Evolutionary conservation across 1,140 invertebrate species (phyloP).

Genomic region (Grapholita molesta): DNA sequence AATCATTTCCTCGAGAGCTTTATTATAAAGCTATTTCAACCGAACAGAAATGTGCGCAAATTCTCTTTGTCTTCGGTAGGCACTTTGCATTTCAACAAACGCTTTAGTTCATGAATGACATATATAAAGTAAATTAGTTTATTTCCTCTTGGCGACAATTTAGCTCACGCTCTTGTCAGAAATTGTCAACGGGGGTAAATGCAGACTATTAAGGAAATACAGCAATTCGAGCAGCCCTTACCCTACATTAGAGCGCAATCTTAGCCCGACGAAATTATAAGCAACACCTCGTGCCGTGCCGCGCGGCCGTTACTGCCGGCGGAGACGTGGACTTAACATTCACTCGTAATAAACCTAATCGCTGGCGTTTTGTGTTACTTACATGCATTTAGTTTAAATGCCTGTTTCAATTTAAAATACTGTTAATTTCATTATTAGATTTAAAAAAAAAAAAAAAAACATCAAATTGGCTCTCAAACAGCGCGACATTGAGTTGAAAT

Average conservation of each 20-base stretch:
- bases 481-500: no score
- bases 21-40: neutral
- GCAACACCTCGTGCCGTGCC: constrained; percentile 72
- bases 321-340: constrained; percentile 37
- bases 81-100: constrained; percentile 43
- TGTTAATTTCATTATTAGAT: no score
- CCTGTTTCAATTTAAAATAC: no score
- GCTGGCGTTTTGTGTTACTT: neutral
- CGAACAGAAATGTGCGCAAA: neutral
- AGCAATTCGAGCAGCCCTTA: constrained; percentile 72
- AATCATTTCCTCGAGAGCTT: neutral
- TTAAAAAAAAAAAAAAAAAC: no score
- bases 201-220: constrained; percentile 77
- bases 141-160: constrained; percentile 74
- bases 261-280: constrained; percentile 73
- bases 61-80: constrained; percentile 23
- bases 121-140: constrained; percentile 74
- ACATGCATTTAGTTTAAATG: neutral
- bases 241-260: constrained; percentile 72
- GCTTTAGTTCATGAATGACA: constrained; percentile 56
- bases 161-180: constrained; percentile 72
- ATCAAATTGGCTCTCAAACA: no score
- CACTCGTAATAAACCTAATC: neutral
- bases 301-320: constrained; percentile 42
- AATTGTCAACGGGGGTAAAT: constrained; percentile 75